Percentiles rank a stretch among this genome's conserved stretches.
Conservation (phyloP, 2,888 invertebrate genomes). For the Cryptosula pallasiana region DNA sequence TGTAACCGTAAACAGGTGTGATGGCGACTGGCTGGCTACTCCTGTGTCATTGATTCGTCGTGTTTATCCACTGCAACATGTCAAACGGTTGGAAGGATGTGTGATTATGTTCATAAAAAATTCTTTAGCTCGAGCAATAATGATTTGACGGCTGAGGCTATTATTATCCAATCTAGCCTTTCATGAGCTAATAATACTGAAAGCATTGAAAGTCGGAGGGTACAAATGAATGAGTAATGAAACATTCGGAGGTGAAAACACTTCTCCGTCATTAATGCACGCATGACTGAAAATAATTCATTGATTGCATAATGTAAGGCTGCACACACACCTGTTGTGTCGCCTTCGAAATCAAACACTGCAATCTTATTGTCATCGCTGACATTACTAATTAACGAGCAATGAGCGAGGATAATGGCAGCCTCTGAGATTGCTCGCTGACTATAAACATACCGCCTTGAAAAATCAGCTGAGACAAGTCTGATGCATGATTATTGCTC, state of each 20-base stretch:
- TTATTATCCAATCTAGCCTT: background rate
- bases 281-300: background rate
- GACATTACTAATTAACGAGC: background rate
- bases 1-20: background rate
- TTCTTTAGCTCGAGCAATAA: background rate
- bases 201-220: background rate
- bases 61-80: background rate
- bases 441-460: background rate
- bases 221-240: background rate
- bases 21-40: constrained; percentile 8
- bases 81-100: constrained; percentile 2
- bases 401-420: background rate
- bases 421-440: too few relatives aligned
- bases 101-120: constrained; percentile 2
- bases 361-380: background rate
- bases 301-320: background rate
- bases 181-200: background rate
- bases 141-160: background rate
- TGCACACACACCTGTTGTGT: background rate
- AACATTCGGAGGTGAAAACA: background rate
- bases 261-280: background rate
- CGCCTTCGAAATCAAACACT: background rate
- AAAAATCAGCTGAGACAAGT: background rate
- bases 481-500: background rate
- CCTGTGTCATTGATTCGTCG: background rate